Conservation (phyloP, 2,888 invertebrate genomes). For the Aporophyla nigra region DNA sequence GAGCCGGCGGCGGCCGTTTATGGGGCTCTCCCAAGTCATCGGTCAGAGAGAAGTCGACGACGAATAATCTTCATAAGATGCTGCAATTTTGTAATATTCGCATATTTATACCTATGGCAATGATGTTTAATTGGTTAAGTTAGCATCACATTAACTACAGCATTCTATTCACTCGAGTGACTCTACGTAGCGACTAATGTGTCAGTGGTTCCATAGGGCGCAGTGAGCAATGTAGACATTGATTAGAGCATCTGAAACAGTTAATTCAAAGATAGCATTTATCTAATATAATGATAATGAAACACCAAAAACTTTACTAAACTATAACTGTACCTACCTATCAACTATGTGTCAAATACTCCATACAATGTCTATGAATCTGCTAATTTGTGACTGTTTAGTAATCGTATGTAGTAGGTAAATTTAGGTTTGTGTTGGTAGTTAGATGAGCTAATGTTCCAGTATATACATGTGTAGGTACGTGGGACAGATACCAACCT, state of each 20-base stretch:
- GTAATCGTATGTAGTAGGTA: conserved; percentile 5
- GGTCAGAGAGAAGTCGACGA: conserved; percentile 93
- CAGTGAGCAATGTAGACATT: conserved; percentile 39
- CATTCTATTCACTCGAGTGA: conserved; percentile 39
- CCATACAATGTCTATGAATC: conserved; percentile 41
- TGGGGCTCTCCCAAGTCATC: conserved; percentile 88
- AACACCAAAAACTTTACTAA: conserved; percentile 3
- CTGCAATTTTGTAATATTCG: conserved; percentile 92
- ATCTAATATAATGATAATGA: not conserved
- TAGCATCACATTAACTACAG: conserved; percentile 70
- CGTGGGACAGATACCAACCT: conserved; percentile 84
- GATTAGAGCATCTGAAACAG: conserved; percentile 28
- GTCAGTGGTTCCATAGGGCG: conserved; percentile 14
- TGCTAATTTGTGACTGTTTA: conserved; percentile 14
- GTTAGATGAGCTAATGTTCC: conserved; percentile 21
- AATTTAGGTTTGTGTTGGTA: conserved; percentile 15
- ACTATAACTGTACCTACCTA: too few relatives aligned
- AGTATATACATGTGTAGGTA: conserved; percentile 22
- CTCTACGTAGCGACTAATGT: conserved; percentile 38
- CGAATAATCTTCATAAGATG: conserved; percentile 93
- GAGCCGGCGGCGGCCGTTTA: conserved; percentile 85
- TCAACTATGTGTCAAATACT: conserved; percentile 24
- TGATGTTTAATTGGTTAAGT: conserved; percentile 86
- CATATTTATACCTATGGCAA: conserved; percentile 90
- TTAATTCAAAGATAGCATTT: not conserved